A percentile compares a stretch with the other conserved stretches of the same genome.
phyloP scores from a whole-genome alignment of 2,888 invertebrate genomes.

The Orgyia antiqua region DNA sequence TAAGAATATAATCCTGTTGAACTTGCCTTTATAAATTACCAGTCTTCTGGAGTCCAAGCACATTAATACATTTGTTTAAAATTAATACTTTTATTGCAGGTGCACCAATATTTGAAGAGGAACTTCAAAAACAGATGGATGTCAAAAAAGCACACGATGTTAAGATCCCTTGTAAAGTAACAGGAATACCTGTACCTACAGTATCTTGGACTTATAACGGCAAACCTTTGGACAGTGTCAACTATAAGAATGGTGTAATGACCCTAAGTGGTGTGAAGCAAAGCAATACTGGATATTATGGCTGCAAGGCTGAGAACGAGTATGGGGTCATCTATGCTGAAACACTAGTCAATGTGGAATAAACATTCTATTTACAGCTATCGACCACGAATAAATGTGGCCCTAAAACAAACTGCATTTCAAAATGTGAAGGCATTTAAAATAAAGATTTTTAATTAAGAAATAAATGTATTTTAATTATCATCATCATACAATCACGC shows the following conservation, averaged over 20 bases:
- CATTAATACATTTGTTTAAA: too few relatives aligned
- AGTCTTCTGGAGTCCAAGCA: too few relatives aligned
- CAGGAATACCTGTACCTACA: constrained; percentile 37
- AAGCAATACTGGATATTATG: constrained; percentile 52
- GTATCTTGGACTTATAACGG: constrained; percentile 47
- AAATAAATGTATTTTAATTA: too few relatives aligned
- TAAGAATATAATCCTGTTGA: too few relatives aligned
- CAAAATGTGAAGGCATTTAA: background rate
- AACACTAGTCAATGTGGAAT: constrained; percentile 23
- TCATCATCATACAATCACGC: too few relatives aligned
- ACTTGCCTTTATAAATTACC: too few relatives aligned
- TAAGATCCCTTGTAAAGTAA: constrained; percentile 43
- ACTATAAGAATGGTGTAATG: constrained; percentile 32
- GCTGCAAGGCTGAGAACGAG: constrained; percentile 45
- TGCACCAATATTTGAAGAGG: constrained; percentile 36
- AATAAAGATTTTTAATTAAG: background rate
- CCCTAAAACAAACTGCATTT: background rate
- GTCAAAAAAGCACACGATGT: constrained; percentile 41
- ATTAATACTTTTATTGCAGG: constrained; percentile 31
- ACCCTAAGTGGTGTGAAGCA: constrained; percentile 42
- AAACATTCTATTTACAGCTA: constrained; percentile 3
- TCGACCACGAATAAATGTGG: too few relatives aligned
- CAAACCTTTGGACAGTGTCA: constrained; percentile 27
- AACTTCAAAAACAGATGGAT: constrained; percentile 29
- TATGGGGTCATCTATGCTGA: constrained; percentile 46